These are phyloP conservation scores for Eudasyphora cyanicolor DNA, from an alignment of 2,888 invertebrate species.

Conservation along the genomic window DNA sequence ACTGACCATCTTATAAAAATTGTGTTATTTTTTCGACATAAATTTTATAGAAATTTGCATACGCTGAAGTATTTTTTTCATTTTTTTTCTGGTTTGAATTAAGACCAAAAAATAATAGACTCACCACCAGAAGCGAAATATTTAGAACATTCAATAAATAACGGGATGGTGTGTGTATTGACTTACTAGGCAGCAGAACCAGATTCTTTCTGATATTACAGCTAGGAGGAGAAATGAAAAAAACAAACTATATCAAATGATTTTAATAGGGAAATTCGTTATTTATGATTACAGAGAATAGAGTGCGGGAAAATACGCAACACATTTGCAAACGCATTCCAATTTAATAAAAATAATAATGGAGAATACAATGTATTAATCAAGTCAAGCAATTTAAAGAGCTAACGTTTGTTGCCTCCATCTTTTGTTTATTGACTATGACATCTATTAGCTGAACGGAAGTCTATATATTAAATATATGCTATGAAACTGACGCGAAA, in stretches of 20 bases:
- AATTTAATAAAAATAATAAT: too few relatives aligned
- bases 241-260: too few relatives aligned
- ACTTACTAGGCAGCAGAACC: background rate
- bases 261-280: too few relatives aligned
- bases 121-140: background rate
- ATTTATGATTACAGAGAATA: too few relatives aligned
- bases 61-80: conserved; percentile 8
- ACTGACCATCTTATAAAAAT: conserved; percentile 13
- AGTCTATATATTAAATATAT: background rate
- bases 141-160: conserved; percentile 21
- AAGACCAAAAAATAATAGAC: background rate
- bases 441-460: too few relatives aligned
- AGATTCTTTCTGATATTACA: too few relatives aligned
- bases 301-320: too few relatives aligned
- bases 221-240: too few relatives aligned
- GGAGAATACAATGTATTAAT: too few relatives aligned
- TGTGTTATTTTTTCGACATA: conserved; percentile 43
- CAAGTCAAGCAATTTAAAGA: too few relatives aligned
- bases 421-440: background rate
- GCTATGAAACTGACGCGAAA: background rate
- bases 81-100: background rate
- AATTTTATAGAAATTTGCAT: conserved; percentile 51
- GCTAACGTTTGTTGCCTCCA: background rate
- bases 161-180: background rate
- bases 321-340: too few relatives aligned